Conservation (phyloP, 1,140 invertebrate genomes). For the Oppia nitens region DNA sequence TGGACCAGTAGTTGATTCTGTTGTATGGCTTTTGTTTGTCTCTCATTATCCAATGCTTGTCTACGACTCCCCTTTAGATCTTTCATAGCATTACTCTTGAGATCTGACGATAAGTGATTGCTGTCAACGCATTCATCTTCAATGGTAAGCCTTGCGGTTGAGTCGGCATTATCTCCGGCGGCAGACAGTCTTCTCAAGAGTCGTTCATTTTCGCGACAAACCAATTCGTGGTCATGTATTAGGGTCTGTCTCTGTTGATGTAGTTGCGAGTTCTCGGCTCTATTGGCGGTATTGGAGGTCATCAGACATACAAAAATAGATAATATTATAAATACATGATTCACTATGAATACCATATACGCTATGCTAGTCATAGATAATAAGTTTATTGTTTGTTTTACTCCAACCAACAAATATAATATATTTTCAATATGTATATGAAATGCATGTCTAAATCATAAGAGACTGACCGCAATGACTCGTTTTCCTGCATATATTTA, state of each 20-base stretch:
- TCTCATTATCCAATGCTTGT: not conserved
- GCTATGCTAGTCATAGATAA: no score
- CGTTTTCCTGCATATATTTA: constrained; percentile 57
- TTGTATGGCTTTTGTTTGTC: not conserved
- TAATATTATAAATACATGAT: not conserved
- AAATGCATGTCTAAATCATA: no score
- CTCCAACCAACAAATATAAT: no score
- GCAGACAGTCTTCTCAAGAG: constrained; percentile 51
- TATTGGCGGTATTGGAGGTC: constrained; percentile 16
- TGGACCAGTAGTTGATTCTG: not conserved
- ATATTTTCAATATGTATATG: no score
- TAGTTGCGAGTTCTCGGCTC: constrained; percentile 65
- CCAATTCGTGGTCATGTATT: constrained; percentile 67
- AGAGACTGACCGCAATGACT: constrained; percentile 42
- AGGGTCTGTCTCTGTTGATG: constrained; percentile 58
- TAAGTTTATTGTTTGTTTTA: not conserved
- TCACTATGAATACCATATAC: no score
- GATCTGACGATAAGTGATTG: not conserved
- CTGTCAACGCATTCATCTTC: not conserved
- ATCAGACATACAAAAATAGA: not conserved
- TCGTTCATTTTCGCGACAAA: constrained; percentile 75
- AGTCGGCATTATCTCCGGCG: not conserved
- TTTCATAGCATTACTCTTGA: not conserved
- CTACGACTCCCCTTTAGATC: not conserved
- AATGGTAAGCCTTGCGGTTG: not conserved